A percentile compares a stretch with the other conserved stretches of the same genome.
Evolutionary conservation across 2,113 vertebrate genomes (phyloP).

Genomic region (Nothoprocta perdicaria): DNA sequence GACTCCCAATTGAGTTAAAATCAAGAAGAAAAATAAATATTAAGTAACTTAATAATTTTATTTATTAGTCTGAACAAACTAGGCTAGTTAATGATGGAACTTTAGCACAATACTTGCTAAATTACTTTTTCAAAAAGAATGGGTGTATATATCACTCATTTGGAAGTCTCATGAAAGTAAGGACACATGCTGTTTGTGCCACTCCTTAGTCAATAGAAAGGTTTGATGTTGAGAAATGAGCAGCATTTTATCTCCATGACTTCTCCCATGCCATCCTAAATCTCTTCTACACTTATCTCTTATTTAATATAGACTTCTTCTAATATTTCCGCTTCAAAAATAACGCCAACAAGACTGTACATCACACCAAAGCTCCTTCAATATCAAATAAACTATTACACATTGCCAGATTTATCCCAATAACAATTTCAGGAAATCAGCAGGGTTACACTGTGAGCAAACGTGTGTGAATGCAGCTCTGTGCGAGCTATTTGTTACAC

Average conservation of each 20-base stretch:
- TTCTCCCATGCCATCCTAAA: background rate
- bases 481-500: background rate
- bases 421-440: background rate
- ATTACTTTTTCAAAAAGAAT: background rate
- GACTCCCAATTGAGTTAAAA: background rate
- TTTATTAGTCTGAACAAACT: background rate
- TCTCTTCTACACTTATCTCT: background rate
- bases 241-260: slow-evolving; percentile 25
- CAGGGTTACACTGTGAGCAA: background rate
- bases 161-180: slow-evolving; percentile 58
- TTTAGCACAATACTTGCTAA: background rate
- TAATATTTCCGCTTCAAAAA: slow-evolving; percentile 10
- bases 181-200: slow-evolving; percentile 39
- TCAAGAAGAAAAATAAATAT: background rate
- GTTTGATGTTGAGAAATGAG: slow-evolving; percentile 36
- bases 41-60: background rate
- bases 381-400: background rate
- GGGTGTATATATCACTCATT: slow-evolving; percentile 28
- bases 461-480: background rate
- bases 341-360: background rate
- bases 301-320: slow-evolving; percentile 5
- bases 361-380: background rate
- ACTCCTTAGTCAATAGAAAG: slow-evolving; percentile 31
- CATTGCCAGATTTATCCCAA: background rate
- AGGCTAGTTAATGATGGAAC: background rate